A percentile compares a stretch with the other conserved stretches of the same genome.
These are phyloP conservation scores for Himantopus leucocephalus DNA, from an alignment of 2,113 vertebrate species.

Conservation along the genomic window DNA sequence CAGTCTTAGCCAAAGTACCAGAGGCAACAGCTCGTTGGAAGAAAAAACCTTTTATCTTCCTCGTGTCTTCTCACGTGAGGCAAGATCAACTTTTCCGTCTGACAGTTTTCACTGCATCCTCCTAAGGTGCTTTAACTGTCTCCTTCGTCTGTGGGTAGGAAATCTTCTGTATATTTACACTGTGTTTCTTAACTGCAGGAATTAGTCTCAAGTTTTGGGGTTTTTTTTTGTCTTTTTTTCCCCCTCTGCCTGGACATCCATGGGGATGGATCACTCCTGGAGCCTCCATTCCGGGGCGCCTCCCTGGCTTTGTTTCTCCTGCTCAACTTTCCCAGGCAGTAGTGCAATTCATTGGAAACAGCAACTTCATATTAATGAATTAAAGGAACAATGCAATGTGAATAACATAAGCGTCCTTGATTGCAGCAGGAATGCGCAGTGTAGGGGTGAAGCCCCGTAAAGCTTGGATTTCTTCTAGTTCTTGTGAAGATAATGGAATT, in stretches of 20 bases:
- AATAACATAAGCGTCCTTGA: fast-evolving
- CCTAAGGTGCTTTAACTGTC: neutral
- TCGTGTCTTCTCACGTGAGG: neutral
- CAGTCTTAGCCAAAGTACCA: neutral
- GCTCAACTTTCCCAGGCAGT: neutral
- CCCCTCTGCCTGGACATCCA: fast-evolving
- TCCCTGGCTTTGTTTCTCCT: neutral
- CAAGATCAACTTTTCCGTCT: neutral
- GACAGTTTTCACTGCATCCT: neutral
- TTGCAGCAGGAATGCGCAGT: neutral
- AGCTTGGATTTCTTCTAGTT: neutral
- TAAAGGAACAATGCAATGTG: fast-evolving
- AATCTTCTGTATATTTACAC: neutral
- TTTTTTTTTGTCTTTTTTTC: neutral
- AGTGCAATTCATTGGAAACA: neutral
- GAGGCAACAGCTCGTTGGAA: neutral
- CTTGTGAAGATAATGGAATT: neutral
- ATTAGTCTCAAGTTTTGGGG: neutral
- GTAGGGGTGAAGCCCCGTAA: neutral
- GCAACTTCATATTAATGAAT: neutral
- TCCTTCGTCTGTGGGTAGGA: neutral
- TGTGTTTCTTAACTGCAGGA: neutral
- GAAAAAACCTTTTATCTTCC: neutral
- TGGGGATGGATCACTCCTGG: neutral
- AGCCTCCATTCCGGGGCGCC: neutral